These are phyloP conservation scores for Bombus haemorrhoidalis DNA, from an alignment of 1,140 invertebrate genomes.

Conservation along the genomic window DNA sequence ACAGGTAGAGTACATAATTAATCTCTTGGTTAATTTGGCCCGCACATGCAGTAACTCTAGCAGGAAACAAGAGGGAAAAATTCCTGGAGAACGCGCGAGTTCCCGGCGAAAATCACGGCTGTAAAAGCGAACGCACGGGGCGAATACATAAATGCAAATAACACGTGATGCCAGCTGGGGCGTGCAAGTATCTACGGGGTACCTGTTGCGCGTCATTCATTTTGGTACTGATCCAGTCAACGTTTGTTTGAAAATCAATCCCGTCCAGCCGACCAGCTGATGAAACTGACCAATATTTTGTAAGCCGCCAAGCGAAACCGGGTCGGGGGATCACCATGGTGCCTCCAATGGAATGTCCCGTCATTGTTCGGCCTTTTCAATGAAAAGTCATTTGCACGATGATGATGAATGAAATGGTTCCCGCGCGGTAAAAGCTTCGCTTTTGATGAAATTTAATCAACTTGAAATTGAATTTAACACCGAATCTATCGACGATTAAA, in stretches of 20 bases:
- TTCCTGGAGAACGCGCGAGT: background rate
- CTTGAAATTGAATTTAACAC: background rate
- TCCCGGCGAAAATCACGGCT: constrained; percentile 15
- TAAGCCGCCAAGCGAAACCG: constrained; percentile 24
- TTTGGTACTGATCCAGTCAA: constrained; percentile 76
- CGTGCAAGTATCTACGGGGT: constrained; percentile 71
- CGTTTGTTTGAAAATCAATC: constrained; percentile 70
- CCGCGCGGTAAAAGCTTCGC: too few species aligned
- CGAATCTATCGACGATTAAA: background rate
- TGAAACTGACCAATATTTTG: constrained; percentile 62
- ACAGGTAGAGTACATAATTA: constrained; percentile 9
- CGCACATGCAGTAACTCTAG: too few species aligned
- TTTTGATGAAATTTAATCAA: background rate
- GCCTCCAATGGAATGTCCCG: background rate
- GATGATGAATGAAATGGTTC: background rate
- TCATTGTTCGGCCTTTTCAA: constrained; percentile 2
- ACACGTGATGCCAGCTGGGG: constrained; percentile 61
- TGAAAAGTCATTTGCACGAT: background rate
- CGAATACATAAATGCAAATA: constrained; percentile 63
- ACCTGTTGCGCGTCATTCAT: constrained; percentile 78
- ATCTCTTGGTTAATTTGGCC: constrained; percentile 17
- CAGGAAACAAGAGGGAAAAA: background rate
- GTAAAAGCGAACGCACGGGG: constrained; percentile 38
- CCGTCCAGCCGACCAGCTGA: constrained; percentile 52
- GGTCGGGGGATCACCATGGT: background rate